Percentiles rank a stretch among this genome's conserved stretches.
Evolutionary conservation across 2,113 vertebrate species (phyloP).

Genomic region (Stictonetta naevosa): DNA sequence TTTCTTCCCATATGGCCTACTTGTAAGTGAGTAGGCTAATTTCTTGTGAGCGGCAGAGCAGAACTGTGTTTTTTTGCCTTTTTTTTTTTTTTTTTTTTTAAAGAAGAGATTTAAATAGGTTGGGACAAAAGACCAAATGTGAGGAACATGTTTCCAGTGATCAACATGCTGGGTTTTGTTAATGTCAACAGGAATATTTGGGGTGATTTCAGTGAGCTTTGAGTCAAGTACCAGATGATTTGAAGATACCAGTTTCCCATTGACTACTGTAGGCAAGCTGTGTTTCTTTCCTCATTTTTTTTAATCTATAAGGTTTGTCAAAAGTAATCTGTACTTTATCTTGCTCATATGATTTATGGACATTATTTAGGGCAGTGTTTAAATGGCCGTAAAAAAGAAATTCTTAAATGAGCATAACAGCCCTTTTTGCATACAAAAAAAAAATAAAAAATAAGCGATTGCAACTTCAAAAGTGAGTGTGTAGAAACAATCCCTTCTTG

Average conservation of each 20-base stretch:
- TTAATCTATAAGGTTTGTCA: background rate
- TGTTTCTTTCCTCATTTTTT: background rate
- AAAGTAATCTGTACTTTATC: background rate
- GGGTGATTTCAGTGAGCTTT: background rate
- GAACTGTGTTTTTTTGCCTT: background rate
- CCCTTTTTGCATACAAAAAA: background rate
- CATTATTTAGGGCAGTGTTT: background rate
- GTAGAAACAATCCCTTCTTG: conserved; percentile 23
- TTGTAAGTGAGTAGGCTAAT: background rate
- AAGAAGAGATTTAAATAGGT: background rate
- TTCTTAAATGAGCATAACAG: conserved; percentile 17
- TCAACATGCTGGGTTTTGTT: background rate
- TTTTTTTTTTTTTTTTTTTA: background rate
- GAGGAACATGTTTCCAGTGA: background rate
- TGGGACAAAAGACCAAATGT: background rate
- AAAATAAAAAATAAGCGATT: background rate
- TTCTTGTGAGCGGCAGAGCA: background rate
- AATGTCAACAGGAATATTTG: background rate
- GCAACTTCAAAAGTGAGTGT: conserved; percentile 36
- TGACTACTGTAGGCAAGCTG: background rate
- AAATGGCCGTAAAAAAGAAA: background rate
- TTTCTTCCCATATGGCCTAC: background rate
- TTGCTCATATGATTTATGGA: background rate
- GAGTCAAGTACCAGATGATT: background rate
- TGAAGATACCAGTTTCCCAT: background rate